These are phyloP conservation scores for Caenorhabditis sp. DNA, from an alignment of 2,888 invertebrate genomes.

Conservation along the genomic window DNA sequence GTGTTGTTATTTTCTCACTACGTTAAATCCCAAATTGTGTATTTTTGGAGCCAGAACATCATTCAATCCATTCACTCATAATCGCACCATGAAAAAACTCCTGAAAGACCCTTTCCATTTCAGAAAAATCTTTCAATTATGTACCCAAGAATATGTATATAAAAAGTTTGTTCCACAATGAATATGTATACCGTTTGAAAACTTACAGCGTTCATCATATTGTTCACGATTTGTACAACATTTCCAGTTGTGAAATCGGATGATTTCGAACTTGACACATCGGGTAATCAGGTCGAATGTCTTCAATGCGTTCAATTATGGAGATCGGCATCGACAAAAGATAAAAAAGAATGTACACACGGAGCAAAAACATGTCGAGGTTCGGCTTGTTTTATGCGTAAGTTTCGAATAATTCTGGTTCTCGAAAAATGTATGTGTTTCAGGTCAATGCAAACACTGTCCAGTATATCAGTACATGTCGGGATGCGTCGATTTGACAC, in stretches of 20 bases:
- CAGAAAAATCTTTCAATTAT: too few species aligned
- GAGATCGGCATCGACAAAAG: constrained; percentile 46
- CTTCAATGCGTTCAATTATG: constrained; percentile 57
- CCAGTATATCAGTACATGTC: constrained; percentile 63
- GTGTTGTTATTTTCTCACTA: too few species aligned
- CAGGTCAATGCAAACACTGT: constrained; percentile 63
- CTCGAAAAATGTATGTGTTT: constrained; percentile 9
- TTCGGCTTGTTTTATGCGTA: constrained; percentile 61
- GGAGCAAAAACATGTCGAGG: constrained; percentile 55
- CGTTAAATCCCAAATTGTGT: too few species aligned
- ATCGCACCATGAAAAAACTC: too few species aligned
- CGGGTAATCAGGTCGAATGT: constrained; percentile 49
- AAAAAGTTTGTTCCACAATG: too few species aligned
- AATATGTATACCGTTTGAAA: background rate
- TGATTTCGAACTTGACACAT: constrained; percentile 37
- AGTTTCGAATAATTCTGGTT: constrained; percentile 16
- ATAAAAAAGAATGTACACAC: constrained; percentile 50
- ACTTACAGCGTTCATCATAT: background rate
- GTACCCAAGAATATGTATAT: too few species aligned
- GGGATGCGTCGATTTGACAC: constrained; percentile 54
- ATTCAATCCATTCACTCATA: too few species aligned
- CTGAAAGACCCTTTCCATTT: too few species aligned
- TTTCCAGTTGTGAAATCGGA: constrained; percentile 5
- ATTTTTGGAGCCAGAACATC: too few species aligned
- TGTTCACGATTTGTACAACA: background rate